Conservation (phyloP, 2,888 invertebrate genomes). For the Caenorhabditis sp. region DNA sequence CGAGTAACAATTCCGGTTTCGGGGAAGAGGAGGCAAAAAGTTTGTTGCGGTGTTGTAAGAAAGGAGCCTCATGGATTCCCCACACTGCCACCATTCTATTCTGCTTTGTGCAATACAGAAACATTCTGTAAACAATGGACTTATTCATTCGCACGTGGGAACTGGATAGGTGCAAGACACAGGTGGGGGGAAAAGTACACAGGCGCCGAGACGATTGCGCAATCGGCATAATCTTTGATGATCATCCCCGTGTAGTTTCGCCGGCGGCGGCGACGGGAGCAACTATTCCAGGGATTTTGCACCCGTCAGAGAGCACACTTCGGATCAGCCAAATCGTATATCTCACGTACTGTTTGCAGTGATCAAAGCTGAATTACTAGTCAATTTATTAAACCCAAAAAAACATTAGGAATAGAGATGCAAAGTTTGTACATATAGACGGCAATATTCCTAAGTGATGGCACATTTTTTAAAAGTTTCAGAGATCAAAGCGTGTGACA, state of each 20-base stretch:
- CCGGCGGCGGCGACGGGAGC: not conserved
- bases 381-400: conserved; percentile 19
- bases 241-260: conserved; percentile 36
- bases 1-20: conserved; percentile 58
- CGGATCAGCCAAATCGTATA: no score
- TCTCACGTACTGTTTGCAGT: no score
- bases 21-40: conserved; percentile 19
- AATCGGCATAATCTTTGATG: conserved; percentile 60
- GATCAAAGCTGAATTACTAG: not conserved
- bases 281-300: conserved; percentile 17
- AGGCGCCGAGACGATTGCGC: conserved; percentile 38
- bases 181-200: conserved; percentile 47
- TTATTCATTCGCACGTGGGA: conserved; percentile 61
- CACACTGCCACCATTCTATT: conserved; percentile 16
- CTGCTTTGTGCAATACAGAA: conserved; percentile 50
- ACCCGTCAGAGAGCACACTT: not conserved
- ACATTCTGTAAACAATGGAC: conserved; percentile 61
- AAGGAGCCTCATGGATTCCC: conserved; percentile 16
- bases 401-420: not conserved
- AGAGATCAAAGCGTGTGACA: conserved; percentile 1
- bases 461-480: conserved; percentile 3
- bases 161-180: conserved; percentile 35
- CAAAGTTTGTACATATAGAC: conserved; percentile 34
- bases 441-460: conserved; percentile 17
- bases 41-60: conserved; percentile 12